These are phyloP conservation scores for Channa argus DNA, from an alignment of 2,113 vertebrate genomes.

Conservation along the genomic window DNA sequence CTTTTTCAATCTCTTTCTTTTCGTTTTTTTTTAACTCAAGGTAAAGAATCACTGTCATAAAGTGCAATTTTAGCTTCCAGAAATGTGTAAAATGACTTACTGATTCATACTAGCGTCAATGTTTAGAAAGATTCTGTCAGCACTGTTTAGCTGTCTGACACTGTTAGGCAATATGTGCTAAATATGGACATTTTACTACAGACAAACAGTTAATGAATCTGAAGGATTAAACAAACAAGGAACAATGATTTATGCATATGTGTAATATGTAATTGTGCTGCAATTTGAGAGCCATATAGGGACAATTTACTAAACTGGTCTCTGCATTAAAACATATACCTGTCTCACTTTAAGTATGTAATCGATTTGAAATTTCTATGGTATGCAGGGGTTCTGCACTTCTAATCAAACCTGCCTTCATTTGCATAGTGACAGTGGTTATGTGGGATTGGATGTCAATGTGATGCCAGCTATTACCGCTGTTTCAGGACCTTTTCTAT, in stretches of 20 bases:
- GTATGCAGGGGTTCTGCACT: background rate
- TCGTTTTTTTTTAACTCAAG: too few relatives aligned
- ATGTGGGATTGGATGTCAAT: slow-evolving; percentile 43
- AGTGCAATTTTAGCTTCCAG: background rate
- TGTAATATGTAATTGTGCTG: too few relatives aligned
- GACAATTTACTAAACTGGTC: background rate
- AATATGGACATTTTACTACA: background rate
- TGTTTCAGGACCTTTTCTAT: slow-evolving; percentile 66
- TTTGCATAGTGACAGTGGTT: slow-evolving; percentile 52
- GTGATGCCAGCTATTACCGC: slow-evolving; percentile 58
- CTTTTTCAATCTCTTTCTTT: too few relatives aligned
- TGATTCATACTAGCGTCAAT: background rate
- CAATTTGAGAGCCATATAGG: background rate
- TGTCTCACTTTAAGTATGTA: background rate
- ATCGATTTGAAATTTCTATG: background rate
- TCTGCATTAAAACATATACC: slow-evolving; percentile 6
- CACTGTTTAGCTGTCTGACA: slow-evolving; percentile 11
- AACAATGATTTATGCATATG: background rate
- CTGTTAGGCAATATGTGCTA: background rate
- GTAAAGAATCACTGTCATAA: background rate
- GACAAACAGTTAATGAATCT: background rate
- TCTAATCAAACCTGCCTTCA: slow-evolving; percentile 31
- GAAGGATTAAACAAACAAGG: background rate
- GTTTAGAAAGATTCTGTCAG: slow-evolving; percentile 6
- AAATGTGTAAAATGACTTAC: too few relatives aligned